These are phyloP conservation scores for Drosophila carrolli DNA, from an alignment of 1,140 invertebrate genomes.

Conservation along the genomic window DNA sequence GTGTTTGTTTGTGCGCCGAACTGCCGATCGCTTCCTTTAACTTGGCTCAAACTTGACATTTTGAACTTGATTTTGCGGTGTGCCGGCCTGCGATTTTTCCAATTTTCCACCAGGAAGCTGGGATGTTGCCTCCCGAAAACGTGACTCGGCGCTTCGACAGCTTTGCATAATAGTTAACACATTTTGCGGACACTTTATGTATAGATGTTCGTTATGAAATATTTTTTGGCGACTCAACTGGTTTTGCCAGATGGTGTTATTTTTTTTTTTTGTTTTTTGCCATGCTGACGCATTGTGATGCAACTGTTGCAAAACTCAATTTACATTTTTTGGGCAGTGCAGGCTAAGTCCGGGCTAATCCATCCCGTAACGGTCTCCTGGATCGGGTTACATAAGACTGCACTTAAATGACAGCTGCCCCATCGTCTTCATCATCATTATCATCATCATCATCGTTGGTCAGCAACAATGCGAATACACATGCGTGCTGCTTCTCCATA, in stretches of 20 bases:
- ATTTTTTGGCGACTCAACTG: slow-evolving; percentile 52
- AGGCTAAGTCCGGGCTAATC: slow-evolving; percentile 28
- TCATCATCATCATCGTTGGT: slow-evolving; percentile 4
- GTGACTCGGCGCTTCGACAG: slow-evolving; percentile 57
- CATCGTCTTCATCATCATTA: not conserved
- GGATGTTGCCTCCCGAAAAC: slow-evolving; percentile 34
- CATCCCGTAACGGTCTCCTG: slow-evolving; percentile 5
- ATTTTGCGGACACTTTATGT: slow-evolving; percentile 39
- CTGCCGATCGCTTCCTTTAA: slow-evolving; percentile 37
- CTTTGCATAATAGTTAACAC: slow-evolving; percentile 73
- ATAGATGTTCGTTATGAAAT: slow-evolving; percentile 69
- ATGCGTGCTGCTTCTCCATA: slow-evolving; percentile 36
- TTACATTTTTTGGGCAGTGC: slow-evolving; percentile 39
- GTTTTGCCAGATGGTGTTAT: slow-evolving; percentile 55
- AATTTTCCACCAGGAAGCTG: slow-evolving; percentile 22
- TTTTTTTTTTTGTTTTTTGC: not conserved
- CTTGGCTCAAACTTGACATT: slow-evolving; percentile 73
- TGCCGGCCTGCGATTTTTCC: slow-evolving; percentile 14
- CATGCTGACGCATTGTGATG: slow-evolving; percentile 44
- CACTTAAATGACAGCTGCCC: slow-evolving; percentile 47
- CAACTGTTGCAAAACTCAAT: slow-evolving; percentile 54
- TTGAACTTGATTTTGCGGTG: slow-evolving; percentile 71
- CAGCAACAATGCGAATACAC: slow-evolving; percentile 41
- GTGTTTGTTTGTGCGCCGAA: slow-evolving; percentile 17
- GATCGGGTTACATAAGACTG: slow-evolving; percentile 37